Evolutionary conservation across 2,797 vertebrate species (phyloP), one percentile per base, ranked within the genome.

Genomic region (Halcyon leucocephala): DNA sequence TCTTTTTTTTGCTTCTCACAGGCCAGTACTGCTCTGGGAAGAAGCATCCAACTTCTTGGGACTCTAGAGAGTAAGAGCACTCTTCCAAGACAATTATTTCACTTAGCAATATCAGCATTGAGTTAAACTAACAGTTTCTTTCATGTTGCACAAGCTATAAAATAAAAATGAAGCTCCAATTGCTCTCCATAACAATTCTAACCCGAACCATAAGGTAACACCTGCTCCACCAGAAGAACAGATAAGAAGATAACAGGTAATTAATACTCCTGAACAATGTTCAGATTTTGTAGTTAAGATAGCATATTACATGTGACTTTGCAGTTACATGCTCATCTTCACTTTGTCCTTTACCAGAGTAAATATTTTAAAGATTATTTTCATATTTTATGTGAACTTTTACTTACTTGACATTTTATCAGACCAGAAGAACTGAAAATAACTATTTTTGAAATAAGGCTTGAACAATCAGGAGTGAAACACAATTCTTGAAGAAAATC

Each of bases 381-480:
- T 49, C 12, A 9, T 25, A 57, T 29, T 46, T 74, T 66, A 64
- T 2, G 69, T 0, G 4, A 60, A 52, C 17, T 20, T 74, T 61
- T 82, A 97, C 98, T 98, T 96, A 99, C 99, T 98, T 99, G 98
- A 97, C 99, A 99, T 97, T 99, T 99, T 29, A 99, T 70, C 96
- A 98, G 93, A 69, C 99, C 98, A 7, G 98, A 98, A 28, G 99
- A 98, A 97, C 95, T 98, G 95, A 98, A 98, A 96, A 99, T 99
- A 96, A 98, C 97, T 78, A 99, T 99, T 93, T 97, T 98, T 95
- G 98, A 99, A 97, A 99, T 99, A 90, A 97, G 94, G 25, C 99
- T 99, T 46, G 71, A 76, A 92, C 99, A 99, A 97, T 99, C 99
- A 82, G 99, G 99, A 81, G 99, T 99, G 86, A 99, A 98, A 98